Evolutionary conservation across 1,140 invertebrate genomes (phyloP).

Genomic region (Bombyx mandarina): DNA sequence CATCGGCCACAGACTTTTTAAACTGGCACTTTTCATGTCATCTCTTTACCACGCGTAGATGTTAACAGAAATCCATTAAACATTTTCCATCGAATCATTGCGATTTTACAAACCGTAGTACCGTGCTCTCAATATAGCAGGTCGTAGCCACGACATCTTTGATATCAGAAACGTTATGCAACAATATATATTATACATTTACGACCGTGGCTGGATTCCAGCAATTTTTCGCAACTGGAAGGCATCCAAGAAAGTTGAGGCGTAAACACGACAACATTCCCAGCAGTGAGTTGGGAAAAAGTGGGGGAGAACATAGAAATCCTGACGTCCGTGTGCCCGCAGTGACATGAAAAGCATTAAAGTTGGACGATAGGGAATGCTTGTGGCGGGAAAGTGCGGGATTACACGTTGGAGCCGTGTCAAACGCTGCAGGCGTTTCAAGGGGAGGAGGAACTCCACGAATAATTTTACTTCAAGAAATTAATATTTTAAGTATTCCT

Average conservation of each 20-base stretch:
- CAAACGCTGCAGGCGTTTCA: conserved; percentile 3
- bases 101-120: background rate
- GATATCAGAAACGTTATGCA: conserved; percentile 1
- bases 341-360: conserved; percentile 34
- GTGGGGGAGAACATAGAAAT: conserved; percentile 32
- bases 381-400: conserved; percentile 1
- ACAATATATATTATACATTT: conserved; percentile 22
- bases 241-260: conserved; percentile 34
- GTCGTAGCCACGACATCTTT: background rate
- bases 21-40: no score
- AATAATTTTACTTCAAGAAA: no score
- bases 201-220: conserved; percentile 29
- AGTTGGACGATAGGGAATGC: conserved; percentile 22
- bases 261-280: conserved; percentile 33
- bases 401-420: background rate
- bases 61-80: background rate
- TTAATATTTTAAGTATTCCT: no score
- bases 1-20: no score
- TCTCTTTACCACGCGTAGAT: no score
- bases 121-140: no score
- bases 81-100: background rate
- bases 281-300: conserved; percentile 34
- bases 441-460: background rate
- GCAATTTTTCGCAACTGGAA: conserved; percentile 31
- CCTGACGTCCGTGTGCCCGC: conserved; percentile 26